Evolutionary conservation across 1,140 invertebrate species (phyloP).

Genomic region (Prorops nasuta): DNA sequence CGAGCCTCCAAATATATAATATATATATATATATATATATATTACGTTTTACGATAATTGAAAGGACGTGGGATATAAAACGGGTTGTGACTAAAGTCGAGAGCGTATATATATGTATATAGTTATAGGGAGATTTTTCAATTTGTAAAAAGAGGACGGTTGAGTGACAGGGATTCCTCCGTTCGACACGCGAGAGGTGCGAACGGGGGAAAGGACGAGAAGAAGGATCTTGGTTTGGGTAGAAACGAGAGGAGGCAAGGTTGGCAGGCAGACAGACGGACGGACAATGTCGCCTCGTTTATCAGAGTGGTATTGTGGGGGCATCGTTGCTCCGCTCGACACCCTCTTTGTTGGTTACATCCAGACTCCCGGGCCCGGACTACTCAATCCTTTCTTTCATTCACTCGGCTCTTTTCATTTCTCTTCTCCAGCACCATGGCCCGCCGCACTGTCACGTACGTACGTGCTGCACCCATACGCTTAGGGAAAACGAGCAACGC

Average conservation of each 20-base stretch:
- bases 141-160: constrained; percentile 16
- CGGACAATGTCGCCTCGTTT: constrained; percentile 41
- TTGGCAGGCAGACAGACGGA: constrained; percentile 11
- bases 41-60: no score
- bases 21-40: no score
- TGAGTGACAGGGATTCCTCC: constrained; percentile 19
- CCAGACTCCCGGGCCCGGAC: constrained; percentile 36
- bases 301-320: constrained; percentile 41
- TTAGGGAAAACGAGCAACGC: no score
- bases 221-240: not conserved
- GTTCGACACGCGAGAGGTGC: constrained; percentile 3
- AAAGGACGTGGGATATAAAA: no score
- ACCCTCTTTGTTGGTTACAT: constrained; percentile 54
- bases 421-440: constrained; percentile 23
- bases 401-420: constrained; percentile 44
- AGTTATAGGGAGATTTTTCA: constrained; percentile 14
- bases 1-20: no score
- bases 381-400: constrained; percentile 56
- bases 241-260: constrained; percentile 4
- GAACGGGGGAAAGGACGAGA: constrained; percentile 1
- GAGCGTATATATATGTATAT: no score
- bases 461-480: no score
- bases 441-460: no score
- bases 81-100: no score
- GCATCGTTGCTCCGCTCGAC: constrained; percentile 47